Base-by-base conservation (phyloP, 2,113 vertebrate genomes). In the Struthio camelus region DNA sequence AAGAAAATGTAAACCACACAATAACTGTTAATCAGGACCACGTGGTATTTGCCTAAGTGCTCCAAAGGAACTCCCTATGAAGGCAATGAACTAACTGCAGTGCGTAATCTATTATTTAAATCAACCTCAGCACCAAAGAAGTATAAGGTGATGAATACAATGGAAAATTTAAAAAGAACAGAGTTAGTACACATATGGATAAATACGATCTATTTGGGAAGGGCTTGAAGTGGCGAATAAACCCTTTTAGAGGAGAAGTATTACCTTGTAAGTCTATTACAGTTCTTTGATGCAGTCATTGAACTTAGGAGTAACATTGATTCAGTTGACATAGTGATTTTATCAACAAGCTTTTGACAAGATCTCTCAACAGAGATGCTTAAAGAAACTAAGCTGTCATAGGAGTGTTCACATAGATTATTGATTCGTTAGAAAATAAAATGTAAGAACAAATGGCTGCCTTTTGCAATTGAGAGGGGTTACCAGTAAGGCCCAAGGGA, bases 41-140 rank as follows among this genome's bases (percentile, higher is more conserved):
- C 77, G 85, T 96, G 93, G 44, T 94, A 82, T 96, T 96, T 95
- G 87, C 93, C 89, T 90, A 95, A 93, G 69, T 70, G 75, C 78
- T 93, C 87, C 76, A 85, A 62, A 91, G 89, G 70, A 85, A 34
- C 87, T 89, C 75, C 28, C 56, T 56, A 19, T 56, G 84, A 94
- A 85, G n/a, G 80, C 76, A 84, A 34, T 7, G 15, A 70, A 46
- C 0, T 5, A 86, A 53, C 46, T 38, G 28, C 62, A 54, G 34
- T 85, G 23, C 15, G 13, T 93, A 67, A 91, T 70, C 30, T 16
- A 94, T 58, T 91, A 79, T 62, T 83, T 80, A 56, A 95, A 87
- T 85, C 75, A 82, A 48, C 44, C 44, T 4, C 2, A 77, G 82
- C 50, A 36, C 0, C 0, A 46, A 67, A 94, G 59, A 80, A 91